phyloP scores from a whole-genome alignment of 2,797 vertebrate species.

The Chiloscyllium punctatum region DNA sequence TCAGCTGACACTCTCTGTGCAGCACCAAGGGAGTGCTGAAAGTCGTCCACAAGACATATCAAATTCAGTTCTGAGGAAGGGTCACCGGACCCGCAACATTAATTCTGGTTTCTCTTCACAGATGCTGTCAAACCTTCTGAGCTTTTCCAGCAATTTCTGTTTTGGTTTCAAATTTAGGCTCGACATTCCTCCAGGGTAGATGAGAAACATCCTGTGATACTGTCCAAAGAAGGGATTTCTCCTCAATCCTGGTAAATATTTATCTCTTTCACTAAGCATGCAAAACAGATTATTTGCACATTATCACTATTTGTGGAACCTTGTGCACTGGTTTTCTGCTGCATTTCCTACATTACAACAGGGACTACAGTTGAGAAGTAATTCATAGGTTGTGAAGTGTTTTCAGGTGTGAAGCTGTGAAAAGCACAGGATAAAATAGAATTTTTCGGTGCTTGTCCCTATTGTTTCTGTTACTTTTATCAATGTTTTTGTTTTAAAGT shows the following conservation, averaged over 20 bases:
- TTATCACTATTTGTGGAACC: neutral
- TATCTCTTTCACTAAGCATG: neutral
- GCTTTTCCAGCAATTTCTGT: no score
- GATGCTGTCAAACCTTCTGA: no score
- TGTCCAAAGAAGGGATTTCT: neutral
- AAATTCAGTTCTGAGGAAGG: neutral
- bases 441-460: neutral
- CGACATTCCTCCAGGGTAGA: neutral
- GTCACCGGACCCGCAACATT: no score
- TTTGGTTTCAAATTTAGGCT: no score
- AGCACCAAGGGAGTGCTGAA: neutral
- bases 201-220: no score
- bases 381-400: neutral
- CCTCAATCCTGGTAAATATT: neutral
- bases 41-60: neutral
- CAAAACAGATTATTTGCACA: neutral
- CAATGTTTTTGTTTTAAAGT: no score
- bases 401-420: neutral
- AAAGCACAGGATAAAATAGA: neutral
- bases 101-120: no score
- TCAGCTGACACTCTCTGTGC: neutral
- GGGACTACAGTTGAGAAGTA: neutral
- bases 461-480: no score
- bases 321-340: neutral
- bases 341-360: neutral